Conservation (phyloP, 2,888 invertebrate species). For the Pseudococcus viburni region DNA sequence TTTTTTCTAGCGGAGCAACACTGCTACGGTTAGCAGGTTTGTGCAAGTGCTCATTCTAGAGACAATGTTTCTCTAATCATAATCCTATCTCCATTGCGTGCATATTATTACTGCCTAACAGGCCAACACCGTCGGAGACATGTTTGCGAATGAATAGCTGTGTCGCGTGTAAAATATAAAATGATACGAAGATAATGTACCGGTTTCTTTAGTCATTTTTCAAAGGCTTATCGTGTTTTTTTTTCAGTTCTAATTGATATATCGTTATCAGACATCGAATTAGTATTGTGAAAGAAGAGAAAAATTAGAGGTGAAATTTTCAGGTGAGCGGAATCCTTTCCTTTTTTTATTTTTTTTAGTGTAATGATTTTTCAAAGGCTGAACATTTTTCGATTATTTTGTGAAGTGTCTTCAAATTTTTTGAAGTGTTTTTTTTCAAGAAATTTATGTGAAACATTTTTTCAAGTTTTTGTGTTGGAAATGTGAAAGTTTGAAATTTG, state of each 20-base stretch:
- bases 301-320: neutral
- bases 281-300: neutral
- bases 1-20: neutral
- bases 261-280: neutral
- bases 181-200: slow-evolving; percentile 35
- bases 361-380: too few species aligned
- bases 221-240: neutral
- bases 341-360: too few species aligned
- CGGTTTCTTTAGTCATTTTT: slow-evolving; percentile 31
- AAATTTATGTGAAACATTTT: too few species aligned
- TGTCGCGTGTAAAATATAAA: slow-evolving; percentile 8
- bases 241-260: neutral
- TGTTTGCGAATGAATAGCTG: slow-evolving; percentile 36
- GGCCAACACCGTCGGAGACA: neutral
- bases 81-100: slow-evolving; percentile 30
- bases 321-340: too few species aligned
- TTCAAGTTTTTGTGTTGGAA: too few species aligned
- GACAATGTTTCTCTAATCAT: slow-evolving; percentile 50
- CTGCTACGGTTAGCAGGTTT: neutral
- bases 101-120: slow-evolving; percentile 26
- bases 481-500: too few species aligned
- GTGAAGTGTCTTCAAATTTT: too few species aligned
- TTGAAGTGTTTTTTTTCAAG: too few species aligned
- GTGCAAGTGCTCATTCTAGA: neutral
- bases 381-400: too few species aligned